Percentiles rank a stretch among this genome's conserved stretches.
phyloP scores from a whole-genome alignment of 2,888 invertebrate genomes.

The Euplagia quadripunctaria region DNA sequence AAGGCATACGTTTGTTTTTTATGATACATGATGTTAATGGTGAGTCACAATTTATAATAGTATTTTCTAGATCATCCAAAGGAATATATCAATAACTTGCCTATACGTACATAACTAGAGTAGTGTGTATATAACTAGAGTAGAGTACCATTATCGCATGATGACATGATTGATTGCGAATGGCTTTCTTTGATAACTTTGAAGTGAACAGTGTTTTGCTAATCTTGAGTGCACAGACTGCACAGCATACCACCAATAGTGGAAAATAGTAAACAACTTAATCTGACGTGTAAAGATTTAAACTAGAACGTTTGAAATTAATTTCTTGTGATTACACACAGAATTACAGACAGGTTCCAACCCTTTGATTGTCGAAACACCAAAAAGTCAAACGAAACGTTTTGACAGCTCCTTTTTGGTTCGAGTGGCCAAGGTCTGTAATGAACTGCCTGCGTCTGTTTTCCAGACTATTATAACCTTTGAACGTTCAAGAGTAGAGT shows the following conservation, averaged over 20 bases:
- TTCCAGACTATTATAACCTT: too few relatives aligned
- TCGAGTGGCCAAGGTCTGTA: too few relatives aligned
- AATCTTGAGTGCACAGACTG: not conserved
- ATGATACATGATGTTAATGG: not conserved
- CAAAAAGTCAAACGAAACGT: too few relatives aligned
- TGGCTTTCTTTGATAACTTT: not conserved
- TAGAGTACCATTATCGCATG: not conserved
- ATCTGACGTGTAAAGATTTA: too few relatives aligned
- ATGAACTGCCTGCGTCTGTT: too few relatives aligned
- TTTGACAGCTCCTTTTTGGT: too few relatives aligned
- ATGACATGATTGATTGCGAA: not conserved
- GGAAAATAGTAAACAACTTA: too few relatives aligned
- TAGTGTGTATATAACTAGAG: not conserved
- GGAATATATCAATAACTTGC: not conserved
- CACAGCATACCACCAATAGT: too few relatives aligned
- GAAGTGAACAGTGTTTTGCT: not conserved
- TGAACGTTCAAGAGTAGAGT: too few relatives aligned
- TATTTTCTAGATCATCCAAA: constrained; percentile 1
- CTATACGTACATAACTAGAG: not conserved
- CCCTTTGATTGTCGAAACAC: too few relatives aligned
- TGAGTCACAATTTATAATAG: constrained; percentile 9
- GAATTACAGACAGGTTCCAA: not conserved
- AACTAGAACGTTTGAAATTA: too few relatives aligned
- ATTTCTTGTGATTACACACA: not conserved
- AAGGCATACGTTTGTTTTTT: constrained; percentile 4